These are phyloP conservation scores for Neogobius melanostomus DNA, from an alignment of 2,113 vertebrate genomes.

Conservation along the genomic window DNA sequence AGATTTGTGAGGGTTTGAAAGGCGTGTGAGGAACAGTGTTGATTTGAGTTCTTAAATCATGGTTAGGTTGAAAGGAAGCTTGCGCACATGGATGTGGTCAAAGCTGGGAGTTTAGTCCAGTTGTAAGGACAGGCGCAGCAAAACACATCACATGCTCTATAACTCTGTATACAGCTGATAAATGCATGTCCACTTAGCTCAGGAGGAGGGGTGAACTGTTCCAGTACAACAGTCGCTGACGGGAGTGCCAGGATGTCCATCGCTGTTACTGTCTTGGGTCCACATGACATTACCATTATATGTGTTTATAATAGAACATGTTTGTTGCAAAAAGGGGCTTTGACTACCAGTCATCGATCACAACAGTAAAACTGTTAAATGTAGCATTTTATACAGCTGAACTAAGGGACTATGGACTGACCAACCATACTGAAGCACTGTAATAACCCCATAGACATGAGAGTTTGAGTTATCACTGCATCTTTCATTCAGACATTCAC, in stretches of 20 bases:
- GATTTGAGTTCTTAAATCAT: too few relatives aligned
- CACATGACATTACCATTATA: not conserved
- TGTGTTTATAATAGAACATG: constrained; percentile 7
- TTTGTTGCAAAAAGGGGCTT: constrained; percentile 12
- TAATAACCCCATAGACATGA: not conserved
- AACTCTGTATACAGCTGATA: too few relatives aligned
- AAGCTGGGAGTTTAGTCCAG: too few relatives aligned
- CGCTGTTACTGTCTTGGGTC: not conserved
- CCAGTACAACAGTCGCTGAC: not conserved
- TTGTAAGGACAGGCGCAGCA: too few relatives aligned
- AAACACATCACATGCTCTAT: too few relatives aligned
- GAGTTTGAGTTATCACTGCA: not conserved
- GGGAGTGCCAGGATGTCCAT: not conserved
- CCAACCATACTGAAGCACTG: not conserved
- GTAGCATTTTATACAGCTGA: constrained; percentile 42
- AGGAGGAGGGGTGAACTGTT: too few relatives aligned
- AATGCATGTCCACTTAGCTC: too few relatives aligned
- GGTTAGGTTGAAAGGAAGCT: too few relatives aligned
- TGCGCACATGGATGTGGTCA: too few relatives aligned
- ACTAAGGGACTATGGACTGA: constrained; percentile 6
- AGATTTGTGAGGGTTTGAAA: too few relatives aligned
- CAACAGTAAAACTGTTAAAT: constrained; percentile 15
- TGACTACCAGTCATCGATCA: constrained; percentile 13
- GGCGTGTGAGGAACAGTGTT: too few relatives aligned
- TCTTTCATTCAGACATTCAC: not conserved